phyloP scores from a whole-genome alignment of 2,113 vertebrate species.

The Boleophthalmus pectinirostris region DNA sequence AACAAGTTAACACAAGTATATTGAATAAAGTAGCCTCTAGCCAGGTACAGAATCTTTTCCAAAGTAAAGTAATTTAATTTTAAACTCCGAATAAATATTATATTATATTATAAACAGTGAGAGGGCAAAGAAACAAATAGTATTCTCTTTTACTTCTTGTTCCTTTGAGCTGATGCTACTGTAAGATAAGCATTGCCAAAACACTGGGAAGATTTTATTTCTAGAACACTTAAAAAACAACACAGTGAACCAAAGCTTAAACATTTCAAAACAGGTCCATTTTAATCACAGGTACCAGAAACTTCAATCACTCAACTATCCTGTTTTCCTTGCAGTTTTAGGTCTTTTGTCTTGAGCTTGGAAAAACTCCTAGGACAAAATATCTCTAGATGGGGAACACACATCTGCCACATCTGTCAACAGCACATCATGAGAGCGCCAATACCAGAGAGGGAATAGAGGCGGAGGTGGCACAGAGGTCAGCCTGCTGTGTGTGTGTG shows the following conservation, averaged over 20 bases:
- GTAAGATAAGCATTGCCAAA: too few species aligned
- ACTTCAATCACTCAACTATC: neutral
- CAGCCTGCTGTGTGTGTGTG: conserved; percentile 28
- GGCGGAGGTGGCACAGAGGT: conserved; percentile 56
- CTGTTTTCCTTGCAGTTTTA: neutral
- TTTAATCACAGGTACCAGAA: neutral
- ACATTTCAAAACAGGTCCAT: neutral
- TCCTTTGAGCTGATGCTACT: too few species aligned
- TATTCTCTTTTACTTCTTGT: neutral
- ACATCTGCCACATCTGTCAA: conserved; percentile 69
- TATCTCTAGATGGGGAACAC: conserved; percentile 36
- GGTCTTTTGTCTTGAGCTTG: conserved; percentile 26
- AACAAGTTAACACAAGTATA: too few species aligned
- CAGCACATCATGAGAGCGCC: conserved; percentile 55
- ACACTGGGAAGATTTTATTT: too few species aligned
- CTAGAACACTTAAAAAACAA: too few species aligned
- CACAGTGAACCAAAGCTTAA: too few species aligned
- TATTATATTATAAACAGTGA: too few species aligned
- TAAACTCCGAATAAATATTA: too few species aligned
- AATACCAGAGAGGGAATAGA: conserved; percentile 52
- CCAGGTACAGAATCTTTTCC: too few species aligned
- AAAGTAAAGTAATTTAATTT: too few species aligned
- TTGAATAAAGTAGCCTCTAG: too few species aligned
- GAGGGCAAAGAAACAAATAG: neutral
- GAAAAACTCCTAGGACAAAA: conserved; percentile 30